Base-by-base conservation (phyloP, 2,797 vertebrate genomes). In the Lophius americanus region DNA sequence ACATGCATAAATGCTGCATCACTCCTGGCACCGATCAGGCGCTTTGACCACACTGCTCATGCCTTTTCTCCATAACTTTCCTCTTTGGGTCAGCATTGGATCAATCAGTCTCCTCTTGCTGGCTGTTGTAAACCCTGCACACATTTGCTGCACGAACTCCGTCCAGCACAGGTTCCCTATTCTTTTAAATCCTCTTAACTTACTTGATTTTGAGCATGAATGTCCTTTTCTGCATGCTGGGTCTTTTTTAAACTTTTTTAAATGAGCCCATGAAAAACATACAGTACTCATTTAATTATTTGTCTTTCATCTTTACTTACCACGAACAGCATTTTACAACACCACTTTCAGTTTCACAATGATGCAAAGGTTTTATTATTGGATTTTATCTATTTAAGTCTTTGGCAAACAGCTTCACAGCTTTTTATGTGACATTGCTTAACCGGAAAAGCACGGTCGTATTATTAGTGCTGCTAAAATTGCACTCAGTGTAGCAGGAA, bases 101-200 rank as follows among this genome's bases (percentile, higher is more conserved):
- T 68, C 65, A 78, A 51, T 70, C 70, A 68, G 56, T 54, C 70
- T 58, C 54, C 54, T 67, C 41, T 73, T 42, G 51, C 73, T 78
- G 53, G 69, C 82, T 63, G 73, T 72, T 83, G 82, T 81, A 70
- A 56, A 80, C 58, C 54, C 53, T 8, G 68, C 62, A 64, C 78
- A 78, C 70, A 73, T 71, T 85, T 43, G 61, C 75, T 70, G 48
- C 67, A 50, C 67, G 63, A 83, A 91, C 70, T 87, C 90, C 89
- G 84, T 83, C 70, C 76, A 82, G 71, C 63, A 88, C 79, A 88
- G 80, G 73, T 76, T 76, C 75, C 65, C 62, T 56, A 60, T 56
- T 64, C 75, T 76, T 82, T 85, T 76, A 84, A 80, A 84, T 72
- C 33, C 61, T 55, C 62, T 23, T 23, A 23, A 23, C 53, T 77